Percentiles rank a stretch among this genome's conserved stretches.
These are phyloP conservation scores for Phoenoteleia sp. DNA, from an alignment of 2,888 invertebrate genomes.

Conservation along the genomic window DNA sequence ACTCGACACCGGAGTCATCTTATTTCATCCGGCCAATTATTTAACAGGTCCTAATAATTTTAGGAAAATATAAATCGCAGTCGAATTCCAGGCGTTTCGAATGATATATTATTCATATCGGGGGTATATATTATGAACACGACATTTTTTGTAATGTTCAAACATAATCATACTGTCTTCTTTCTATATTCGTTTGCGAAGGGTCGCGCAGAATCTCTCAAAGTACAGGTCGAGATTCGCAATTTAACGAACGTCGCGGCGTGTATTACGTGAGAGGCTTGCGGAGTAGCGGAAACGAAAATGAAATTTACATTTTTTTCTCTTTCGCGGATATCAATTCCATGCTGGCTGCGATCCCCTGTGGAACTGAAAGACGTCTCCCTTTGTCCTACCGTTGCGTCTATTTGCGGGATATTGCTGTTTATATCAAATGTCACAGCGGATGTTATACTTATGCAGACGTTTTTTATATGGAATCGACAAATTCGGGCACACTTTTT, in stretches of 20 bases:
- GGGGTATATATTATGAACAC: conserved; percentile 29
- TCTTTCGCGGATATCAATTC: conserved; percentile 74
- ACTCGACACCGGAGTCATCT: neutral
- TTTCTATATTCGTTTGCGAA: conserved; percentile 60
- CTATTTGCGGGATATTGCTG: conserved; percentile 64
- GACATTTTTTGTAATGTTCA: conserved; percentile 57
- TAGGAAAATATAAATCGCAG: conserved; percentile 11
- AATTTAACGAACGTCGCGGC: conserved; percentile 73
- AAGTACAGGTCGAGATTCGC: conserved; percentile 68
- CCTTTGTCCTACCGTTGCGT: conserved; percentile 47
- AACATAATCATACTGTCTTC: conserved; percentile 64
- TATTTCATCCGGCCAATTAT: too few relatives aligned
- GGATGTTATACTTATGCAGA: conserved; percentile 11
- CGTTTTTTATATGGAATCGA: neutral
- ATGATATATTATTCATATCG: conserved; percentile 56
- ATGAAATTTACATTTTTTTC: conserved; percentile 80
- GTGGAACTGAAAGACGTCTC: conserved; percentile 39
- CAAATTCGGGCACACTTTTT: neutral
- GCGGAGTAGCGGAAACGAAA: conserved; percentile 71
- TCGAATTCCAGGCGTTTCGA: neutral
- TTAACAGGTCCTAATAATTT: too few relatives aligned
- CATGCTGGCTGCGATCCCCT: conserved; percentile 22
- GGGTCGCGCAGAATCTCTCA: conserved; percentile 36
- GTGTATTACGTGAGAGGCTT: conserved; percentile 71
- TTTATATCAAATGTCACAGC: conserved; percentile 64